These are phyloP conservation scores for Polydrusus tereticollis DNA, from an alignment of 2,888 invertebrate genomes.

Conservation along the genomic window DNA sequence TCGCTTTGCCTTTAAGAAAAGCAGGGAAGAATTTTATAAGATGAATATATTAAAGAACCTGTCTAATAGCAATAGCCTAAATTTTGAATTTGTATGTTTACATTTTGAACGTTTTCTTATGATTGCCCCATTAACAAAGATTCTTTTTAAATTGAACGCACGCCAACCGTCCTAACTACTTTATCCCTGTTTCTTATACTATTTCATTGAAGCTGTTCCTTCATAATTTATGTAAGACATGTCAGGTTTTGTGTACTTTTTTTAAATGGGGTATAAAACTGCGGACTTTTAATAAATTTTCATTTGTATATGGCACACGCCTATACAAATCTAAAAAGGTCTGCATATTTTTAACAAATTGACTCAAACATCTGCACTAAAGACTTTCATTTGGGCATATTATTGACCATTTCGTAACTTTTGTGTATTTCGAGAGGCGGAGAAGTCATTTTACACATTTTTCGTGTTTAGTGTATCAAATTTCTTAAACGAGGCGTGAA, in stretches of 20 bases:
- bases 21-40: no score
- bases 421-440: slow-evolving; percentile 48
- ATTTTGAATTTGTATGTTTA: no score
- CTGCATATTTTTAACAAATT: slow-evolving; percentile 28
- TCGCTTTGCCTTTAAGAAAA: no score
- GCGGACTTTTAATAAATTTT: slow-evolving; percentile 12
- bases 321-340: slow-evolving; percentile 18
- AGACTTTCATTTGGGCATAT: slow-evolving; percentile 36
- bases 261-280: slow-evolving; percentile 29
- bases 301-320: slow-evolving; percentile 28
- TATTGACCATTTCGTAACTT: slow-evolving; percentile 46
- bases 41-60: no score
- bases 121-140: slow-evolving; percentile 29
- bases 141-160: slow-evolving; percentile 52
- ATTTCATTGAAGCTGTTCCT: slow-evolving; percentile 14
- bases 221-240: slow-evolving; percentile 19
- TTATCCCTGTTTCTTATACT: slow-evolving; percentile 15
- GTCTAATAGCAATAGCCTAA: no score
- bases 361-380: slow-evolving; percentile 40
- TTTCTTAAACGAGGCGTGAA: slow-evolving; percentile 46
- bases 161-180: slow-evolving; percentile 16
- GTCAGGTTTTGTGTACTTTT: slow-evolving; percentile 25
- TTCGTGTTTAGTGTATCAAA: slow-evolving; percentile 30
- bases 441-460: slow-evolving; percentile 47
- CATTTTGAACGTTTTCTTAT: no score